These are phyloP conservation scores for Pipistrellus pipistrellus DNA, from an alignment of 2,797 vertebrate species.

Conservation along the genomic window DNA sequence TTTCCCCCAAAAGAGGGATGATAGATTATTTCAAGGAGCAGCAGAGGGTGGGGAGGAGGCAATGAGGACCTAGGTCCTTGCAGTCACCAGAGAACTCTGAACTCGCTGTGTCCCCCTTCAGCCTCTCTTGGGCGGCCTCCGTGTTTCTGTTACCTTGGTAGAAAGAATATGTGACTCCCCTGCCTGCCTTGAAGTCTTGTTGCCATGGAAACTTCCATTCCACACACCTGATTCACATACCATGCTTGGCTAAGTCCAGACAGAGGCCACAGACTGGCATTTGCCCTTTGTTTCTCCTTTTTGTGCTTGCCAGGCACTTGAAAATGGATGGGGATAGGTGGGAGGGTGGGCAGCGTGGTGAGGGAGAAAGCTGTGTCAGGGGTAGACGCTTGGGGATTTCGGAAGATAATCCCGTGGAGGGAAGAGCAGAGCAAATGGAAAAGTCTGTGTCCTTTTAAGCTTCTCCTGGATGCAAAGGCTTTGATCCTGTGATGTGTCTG, in stretches of 20 bases:
- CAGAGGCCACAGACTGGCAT: slow-evolving; percentile 79
- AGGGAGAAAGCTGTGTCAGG: neutral
- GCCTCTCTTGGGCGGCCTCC: slow-evolving; percentile 34
- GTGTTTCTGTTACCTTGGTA: slow-evolving; percentile 58
- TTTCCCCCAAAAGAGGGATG: neutral
- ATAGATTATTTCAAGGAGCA: neutral
- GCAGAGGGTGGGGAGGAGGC: neutral
- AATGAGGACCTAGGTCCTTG: neutral
- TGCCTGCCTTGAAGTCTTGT: slow-evolving; percentile 72
- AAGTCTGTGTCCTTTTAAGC: slow-evolving; percentile 72
- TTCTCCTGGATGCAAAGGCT: slow-evolving; percentile 56
- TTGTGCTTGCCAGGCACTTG: slow-evolving; percentile 55
- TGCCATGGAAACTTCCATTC: slow-evolving; percentile 84
- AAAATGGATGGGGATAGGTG: neutral
- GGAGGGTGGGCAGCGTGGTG: neutral
- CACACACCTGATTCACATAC: slow-evolving; percentile 78
- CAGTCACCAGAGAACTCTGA: neutral
- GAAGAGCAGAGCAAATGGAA: slow-evolving; percentile 59
- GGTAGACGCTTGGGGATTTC: slow-evolving; percentile 1
- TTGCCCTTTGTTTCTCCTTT: slow-evolving; percentile 77
- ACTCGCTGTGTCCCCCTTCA: neutral
- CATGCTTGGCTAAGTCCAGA: slow-evolving; percentile 59
- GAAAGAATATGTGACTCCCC: neutral
- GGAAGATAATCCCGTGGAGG: neutral
- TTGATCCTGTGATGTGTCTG: neutral